Evolutionary conservation across 2,797 vertebrate genomes (phyloP).

Genomic region (Pelochelys cantorii): DNA sequence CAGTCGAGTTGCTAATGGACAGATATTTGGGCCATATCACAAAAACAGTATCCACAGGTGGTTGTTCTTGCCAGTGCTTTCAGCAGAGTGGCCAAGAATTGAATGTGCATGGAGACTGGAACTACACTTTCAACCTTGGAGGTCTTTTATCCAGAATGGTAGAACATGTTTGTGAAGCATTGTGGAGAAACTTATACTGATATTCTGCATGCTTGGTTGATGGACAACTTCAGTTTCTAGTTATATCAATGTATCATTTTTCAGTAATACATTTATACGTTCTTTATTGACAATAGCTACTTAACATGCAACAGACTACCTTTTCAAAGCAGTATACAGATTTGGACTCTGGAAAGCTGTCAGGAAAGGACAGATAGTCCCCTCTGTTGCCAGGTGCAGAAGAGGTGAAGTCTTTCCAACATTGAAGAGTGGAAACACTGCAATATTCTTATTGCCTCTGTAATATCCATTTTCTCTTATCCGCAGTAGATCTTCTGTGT

Average conservation of each 20-base stretch:
- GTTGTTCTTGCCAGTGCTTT: not conserved
- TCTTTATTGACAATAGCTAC: not conserved
- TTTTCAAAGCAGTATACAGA: not conserved
- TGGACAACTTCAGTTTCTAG: not conserved
- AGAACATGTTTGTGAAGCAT: not conserved
- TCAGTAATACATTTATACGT: not conserved
- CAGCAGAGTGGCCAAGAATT: not conserved
- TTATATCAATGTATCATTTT: conserved; percentile 16
- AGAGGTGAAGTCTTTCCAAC: not conserved
- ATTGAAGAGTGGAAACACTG: too few species aligned
- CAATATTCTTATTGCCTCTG: too few species aligned
- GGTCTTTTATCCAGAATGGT: not conserved
- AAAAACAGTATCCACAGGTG: not conserved
- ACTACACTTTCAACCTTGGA: not conserved
- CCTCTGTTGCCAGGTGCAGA: not conserved
- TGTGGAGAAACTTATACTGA: not conserved
- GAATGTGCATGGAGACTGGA: not conserved
- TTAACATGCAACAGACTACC: not conserved
- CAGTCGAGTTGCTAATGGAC: not conserved
- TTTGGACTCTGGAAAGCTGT: not conserved
- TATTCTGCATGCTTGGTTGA: not conserved
- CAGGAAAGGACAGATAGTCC: not conserved
- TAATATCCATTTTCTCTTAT: too few species aligned
- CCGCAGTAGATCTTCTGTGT: not conserved
- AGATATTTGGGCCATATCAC: not conserved